A percentile compares a stretch with the other conserved stretches of the same genome.
Conservation (phyloP, 64 coral and sea anemone species). For the Porites lutea region DNA sequence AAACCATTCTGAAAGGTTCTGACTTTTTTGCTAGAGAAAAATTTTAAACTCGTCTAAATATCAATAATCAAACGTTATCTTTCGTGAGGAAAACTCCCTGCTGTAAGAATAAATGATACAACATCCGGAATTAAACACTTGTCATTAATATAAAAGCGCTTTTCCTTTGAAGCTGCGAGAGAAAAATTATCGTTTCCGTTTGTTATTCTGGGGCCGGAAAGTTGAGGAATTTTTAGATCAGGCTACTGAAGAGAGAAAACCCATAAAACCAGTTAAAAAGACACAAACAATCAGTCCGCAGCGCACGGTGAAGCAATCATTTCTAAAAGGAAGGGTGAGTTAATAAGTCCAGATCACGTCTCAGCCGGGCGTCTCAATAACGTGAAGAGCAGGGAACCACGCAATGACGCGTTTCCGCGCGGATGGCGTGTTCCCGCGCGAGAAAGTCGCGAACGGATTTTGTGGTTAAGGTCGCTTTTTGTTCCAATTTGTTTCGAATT, state of each 20-base stretch:
- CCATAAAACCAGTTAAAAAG: neutral
- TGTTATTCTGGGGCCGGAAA: neutral
- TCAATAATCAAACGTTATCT: neutral
- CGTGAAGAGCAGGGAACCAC: neutral
- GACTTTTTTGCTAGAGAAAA: neutral
- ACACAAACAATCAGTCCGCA: too few relatives aligned
- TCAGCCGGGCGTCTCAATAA: neutral
- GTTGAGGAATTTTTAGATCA: neutral
- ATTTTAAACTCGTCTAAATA: neutral
- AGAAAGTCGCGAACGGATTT: neutral
- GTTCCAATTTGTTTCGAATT: constrained; percentile 27
- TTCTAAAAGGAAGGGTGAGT: neutral
- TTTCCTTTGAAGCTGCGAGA: neutral
- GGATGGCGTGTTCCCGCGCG: constrained; percentile 28
- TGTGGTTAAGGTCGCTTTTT: neutral
- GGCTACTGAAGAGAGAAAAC: too few relatives aligned
- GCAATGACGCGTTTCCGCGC: constrained; percentile 12
- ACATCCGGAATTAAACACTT: constrained; percentile 9
- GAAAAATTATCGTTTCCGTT: neutral
- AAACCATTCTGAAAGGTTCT: neutral
- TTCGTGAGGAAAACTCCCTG: constrained; percentile 1
- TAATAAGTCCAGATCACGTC: neutral
- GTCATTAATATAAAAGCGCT: neutral
- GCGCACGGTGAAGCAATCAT: neutral
- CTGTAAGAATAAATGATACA: neutral